Conservation (phyloP, 1,140 invertebrate species). For the Chlorops oryzae region DNA sequence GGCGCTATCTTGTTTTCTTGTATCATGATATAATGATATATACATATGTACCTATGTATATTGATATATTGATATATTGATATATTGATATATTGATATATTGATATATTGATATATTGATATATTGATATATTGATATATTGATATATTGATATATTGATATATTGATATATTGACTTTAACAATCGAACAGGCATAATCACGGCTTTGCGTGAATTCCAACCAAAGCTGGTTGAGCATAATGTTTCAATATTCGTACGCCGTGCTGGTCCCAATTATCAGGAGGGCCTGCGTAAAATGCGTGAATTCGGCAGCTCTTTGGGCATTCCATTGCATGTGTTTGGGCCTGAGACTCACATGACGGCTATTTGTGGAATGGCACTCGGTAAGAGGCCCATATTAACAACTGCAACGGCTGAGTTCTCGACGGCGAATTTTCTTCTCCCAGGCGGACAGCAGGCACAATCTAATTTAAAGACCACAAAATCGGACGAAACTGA, state of each 20-base stretch:
- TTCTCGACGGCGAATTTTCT: constrained; percentile 83
- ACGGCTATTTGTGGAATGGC: constrained; percentile 98
- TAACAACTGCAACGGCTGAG: constrained; percentile 53
- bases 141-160: too few species aligned
- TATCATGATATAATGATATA: too few species aligned
- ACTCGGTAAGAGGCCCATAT: constrained; percentile 83
- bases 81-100: too few species aligned
- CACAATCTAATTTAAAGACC: constrained; percentile 36
- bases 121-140: too few species aligned
- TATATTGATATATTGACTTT: constrained; percentile 3
- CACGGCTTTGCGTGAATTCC: constrained; percentile 88
- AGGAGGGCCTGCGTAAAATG: constrained; percentile 89
- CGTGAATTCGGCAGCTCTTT: constrained; percentile 82
- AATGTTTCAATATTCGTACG: constrained; percentile 94
- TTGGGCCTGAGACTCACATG: constrained; percentile 99
- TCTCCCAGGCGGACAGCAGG: constrained; percentile 70
- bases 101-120: too few species aligned
- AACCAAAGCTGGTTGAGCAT: constrained; percentile 82
- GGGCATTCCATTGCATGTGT: constrained; percentile 90
- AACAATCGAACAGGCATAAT: constrained; percentile 66
- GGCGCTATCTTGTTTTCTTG: too few species aligned
- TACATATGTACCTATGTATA: too few species aligned
- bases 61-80: too few species aligned
- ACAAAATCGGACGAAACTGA: too few species aligned
- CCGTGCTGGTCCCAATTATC: constrained; percentile 97